Base-by-base conservation (phyloP, 2,888 invertebrate genomes). In the Adelognathus sp. region DNA sequence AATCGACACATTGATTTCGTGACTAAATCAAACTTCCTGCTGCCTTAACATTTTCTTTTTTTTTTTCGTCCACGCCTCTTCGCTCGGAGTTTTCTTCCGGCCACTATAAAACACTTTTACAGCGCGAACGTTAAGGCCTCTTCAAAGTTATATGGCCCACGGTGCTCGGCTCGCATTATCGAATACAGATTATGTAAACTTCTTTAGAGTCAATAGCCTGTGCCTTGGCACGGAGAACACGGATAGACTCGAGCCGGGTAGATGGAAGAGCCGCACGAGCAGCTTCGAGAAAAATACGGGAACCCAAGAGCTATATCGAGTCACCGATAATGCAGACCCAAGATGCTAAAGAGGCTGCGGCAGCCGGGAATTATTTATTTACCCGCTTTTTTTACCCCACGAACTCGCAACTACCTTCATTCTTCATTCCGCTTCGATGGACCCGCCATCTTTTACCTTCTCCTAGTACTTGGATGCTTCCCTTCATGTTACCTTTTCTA, bases 151-250 rank as follows among this genome's bases (percentile, higher is more conserved):
- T 69, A 74, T 50, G 64, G 60, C 52, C 76, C 63, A 74, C 69
- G 66, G 80, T 84, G 69, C 50, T 80, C 77, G 80, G n/a, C 69
- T 80, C 82, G 84, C 88, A 88, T 87, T 87, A 88, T 87, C 87
- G 87, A 84, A 85, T 85, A 84, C 73, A 82, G 83, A 83, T 88
- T 88, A 87, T 85, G 86, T 82, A 85, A 80, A 80, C 78, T 80
- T 80, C 58, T 75, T 76, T 72, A 79, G 69, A 76, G 70, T 69
- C 60, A 76, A 78, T 81, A 75, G 72, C 71, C 76, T 63, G 56
- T 69, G 66, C 63, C 69, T 56, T 44, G 64, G 54, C 60, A 39
- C 64, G 63, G 67, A 36, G 64, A 58, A 70, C 44, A 58, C 60
- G 56, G 50, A 64, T n/a, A 58, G 69, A 69, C 69, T 39, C 56